Percentiles rank a stretch among this genome's conserved stretches.
Conservation (phyloP, 2,113 vertebrate genomes). For the Hyperoodon ampullatus region DNA sequence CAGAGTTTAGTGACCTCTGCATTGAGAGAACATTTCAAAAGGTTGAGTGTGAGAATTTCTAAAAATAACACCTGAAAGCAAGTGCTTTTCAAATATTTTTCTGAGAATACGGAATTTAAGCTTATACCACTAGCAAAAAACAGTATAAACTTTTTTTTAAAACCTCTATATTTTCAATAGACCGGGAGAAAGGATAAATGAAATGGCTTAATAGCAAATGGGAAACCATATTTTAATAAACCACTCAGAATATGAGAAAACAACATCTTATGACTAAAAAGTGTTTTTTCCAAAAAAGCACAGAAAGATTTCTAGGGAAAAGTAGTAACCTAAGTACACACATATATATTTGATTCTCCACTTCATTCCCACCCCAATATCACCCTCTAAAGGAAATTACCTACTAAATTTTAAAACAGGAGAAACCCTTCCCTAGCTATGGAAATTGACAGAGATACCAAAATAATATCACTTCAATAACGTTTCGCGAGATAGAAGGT, state of each 20-base stretch:
- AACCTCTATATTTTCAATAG: background rate
- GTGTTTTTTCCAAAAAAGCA: background rate
- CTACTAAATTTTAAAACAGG: background rate
- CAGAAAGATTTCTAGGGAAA: background rate
- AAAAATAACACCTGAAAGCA: background rate
- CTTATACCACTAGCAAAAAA: background rate
- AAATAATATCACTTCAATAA: background rate
- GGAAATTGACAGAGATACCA: background rate
- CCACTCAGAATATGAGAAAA: slow-evolving; percentile 2
- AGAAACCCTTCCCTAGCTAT: background rate
- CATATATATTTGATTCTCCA: background rate
- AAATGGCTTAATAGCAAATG: background rate
- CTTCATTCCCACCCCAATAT: background rate
- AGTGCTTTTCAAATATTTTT: slow-evolving; percentile 10
- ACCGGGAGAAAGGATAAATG: background rate
- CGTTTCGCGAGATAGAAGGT: background rate
- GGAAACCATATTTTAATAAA: background rate
- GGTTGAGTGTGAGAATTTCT: background rate
- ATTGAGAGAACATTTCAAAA: background rate
- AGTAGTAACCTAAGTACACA: background rate
- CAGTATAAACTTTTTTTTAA: background rate
- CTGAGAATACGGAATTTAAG: background rate
- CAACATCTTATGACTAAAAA: background rate
- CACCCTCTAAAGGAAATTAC: slow-evolving; percentile 8
- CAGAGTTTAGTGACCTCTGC: background rate